Conservation (phyloP, 2,888 invertebrate genomes). For the Lasioglossum morio region DNA sequence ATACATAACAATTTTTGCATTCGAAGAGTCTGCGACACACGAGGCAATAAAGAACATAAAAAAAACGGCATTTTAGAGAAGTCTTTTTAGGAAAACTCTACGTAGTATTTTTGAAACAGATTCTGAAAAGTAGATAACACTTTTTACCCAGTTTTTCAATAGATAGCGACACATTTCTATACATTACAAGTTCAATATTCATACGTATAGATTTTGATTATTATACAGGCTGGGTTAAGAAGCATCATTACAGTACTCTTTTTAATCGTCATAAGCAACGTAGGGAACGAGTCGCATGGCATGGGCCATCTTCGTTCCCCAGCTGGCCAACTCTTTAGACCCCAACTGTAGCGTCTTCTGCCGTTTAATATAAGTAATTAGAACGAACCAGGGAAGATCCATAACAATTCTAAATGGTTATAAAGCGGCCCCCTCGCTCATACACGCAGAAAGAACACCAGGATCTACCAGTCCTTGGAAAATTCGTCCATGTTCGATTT, state of each 20-base stretch:
- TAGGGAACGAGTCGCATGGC: background rate
- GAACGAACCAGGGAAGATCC: conserved; percentile 30
- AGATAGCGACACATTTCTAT: too few relatives aligned
- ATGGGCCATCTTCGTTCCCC: background rate
- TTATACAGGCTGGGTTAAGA: background rate
- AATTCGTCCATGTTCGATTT: conserved; percentile 65
- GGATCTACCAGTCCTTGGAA: conserved; percentile 39
- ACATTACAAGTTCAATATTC: too few relatives aligned
- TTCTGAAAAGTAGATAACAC: too few relatives aligned
- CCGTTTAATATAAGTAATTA: background rate
- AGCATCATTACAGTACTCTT: background rate
- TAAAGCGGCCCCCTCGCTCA: conserved; percentile 12
- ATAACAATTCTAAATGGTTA: conserved; percentile 40
- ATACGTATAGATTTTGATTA: too few relatives aligned
- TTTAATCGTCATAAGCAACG: background rate
- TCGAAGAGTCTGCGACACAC: too few relatives aligned
- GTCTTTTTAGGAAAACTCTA: too few relatives aligned
- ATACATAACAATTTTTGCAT: too few relatives aligned
- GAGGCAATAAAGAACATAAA: too few relatives aligned
- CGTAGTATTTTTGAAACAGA: too few relatives aligned
- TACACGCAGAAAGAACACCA: conserved; percentile 35
- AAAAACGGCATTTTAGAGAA: too few relatives aligned
- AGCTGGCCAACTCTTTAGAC: background rate
- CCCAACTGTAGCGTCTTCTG: background rate
- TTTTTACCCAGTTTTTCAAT: too few relatives aligned